phyloP scores from a whole-genome alignment of 2,797 vertebrate genomes.

The Rhinogobio ventralis region DNA sequence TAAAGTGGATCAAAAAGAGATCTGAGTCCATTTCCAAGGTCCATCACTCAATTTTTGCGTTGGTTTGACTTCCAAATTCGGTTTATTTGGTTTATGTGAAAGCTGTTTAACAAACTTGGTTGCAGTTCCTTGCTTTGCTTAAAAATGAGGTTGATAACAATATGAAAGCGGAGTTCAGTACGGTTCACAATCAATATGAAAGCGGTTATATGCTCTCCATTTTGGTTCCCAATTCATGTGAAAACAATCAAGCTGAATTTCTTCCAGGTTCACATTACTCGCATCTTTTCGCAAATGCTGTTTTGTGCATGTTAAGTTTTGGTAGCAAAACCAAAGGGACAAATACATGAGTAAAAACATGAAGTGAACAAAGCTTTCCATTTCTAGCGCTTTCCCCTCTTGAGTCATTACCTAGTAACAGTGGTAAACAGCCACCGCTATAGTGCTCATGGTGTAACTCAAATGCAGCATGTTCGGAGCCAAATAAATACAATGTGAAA shows the following conservation, averaged over 20 bases:
- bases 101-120: background rate
- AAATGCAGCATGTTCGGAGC: background rate
- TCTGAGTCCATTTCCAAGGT: background rate
- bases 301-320: background rate
- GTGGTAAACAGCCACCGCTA: background rate
- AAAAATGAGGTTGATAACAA: background rate
- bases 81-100: background rate
- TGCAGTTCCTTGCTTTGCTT: background rate
- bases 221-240: background rate
- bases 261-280: background rate
- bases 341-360: constrained; percentile 21
- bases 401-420: constrained; percentile 18
- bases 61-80: background rate
- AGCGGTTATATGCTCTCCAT: no score
- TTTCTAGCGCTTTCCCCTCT: constrained; percentile 18
- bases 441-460: background rate
- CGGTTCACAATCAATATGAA: background rate
- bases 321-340: background rate
- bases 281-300: background rate
- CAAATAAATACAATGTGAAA: background rate
- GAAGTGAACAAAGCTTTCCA: constrained; percentile 5
- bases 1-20: background rate
- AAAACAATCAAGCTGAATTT: constrained; percentile 7
- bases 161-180: background rate
- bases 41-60: no score